These are phyloP conservation scores for Caenorhabditis sp. DNA, from an alignment of 2,888 invertebrate genomes.

Conservation along the genomic window DNA sequence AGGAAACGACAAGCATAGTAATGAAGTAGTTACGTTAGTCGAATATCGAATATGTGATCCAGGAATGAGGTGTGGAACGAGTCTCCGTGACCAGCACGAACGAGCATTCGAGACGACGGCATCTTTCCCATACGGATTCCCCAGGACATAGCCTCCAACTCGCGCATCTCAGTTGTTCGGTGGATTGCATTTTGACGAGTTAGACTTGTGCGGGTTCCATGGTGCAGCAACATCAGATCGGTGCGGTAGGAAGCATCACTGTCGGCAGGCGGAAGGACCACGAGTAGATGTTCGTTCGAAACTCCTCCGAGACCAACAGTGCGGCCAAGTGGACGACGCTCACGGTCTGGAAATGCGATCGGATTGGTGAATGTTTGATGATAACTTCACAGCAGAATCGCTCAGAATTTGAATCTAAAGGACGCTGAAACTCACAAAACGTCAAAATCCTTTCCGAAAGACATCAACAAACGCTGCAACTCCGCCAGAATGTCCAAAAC, in stretches of 20 bases:
- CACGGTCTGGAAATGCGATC: constrained; percentile 27
- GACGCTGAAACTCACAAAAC: constrained; percentile 39
- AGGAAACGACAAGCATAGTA: too few species aligned
- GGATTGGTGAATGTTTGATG: not conserved
- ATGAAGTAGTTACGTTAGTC: too few species aligned
- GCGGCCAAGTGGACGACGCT: constrained; percentile 19
- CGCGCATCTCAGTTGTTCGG: constrained; percentile 38
- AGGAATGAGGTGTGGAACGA: constrained; percentile 28
- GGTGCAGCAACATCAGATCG: constrained; percentile 17
- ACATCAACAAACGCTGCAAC: constrained; percentile 30
- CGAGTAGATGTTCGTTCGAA: constrained; percentile 61
- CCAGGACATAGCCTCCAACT: constrained; percentile 28
- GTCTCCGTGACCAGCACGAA: constrained; percentile 25
- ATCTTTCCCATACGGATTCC: constrained; percentile 31
- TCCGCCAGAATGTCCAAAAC: not conserved
- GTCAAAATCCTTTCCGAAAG: constrained; percentile 43
- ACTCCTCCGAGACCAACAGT: constrained; percentile 18
- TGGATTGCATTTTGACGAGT: constrained; percentile 63
- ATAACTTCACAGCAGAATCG: too few species aligned
- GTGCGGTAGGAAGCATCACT: constrained; percentile 19
- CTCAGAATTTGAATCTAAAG: too few species aligned
- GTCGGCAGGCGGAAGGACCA: constrained; percentile 47
- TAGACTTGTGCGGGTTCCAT: constrained; percentile 20
- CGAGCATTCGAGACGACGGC: constrained; percentile 24
- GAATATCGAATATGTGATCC: constrained; percentile 51